Percentiles rank a stretch among this genome's conserved stretches.
Evolutionary conservation across 2,888 invertebrate genomes (phyloP).

Genomic region (Cataglyphis altisquamis): DNA sequence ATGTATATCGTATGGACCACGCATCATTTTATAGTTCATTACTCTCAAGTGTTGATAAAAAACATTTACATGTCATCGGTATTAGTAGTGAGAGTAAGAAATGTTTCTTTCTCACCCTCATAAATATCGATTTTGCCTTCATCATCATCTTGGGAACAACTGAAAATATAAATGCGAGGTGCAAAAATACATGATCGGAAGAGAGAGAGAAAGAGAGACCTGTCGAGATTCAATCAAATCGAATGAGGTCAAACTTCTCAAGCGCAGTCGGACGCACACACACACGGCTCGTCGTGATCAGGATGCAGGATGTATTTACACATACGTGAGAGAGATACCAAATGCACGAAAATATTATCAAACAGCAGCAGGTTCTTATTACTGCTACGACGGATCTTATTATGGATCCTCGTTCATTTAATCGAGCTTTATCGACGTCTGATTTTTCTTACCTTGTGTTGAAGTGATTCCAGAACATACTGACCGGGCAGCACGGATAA

Average conservation of each 20-base stretch:
- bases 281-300: constrained; percentile 54
- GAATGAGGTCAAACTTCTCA: constrained; percentile 46
- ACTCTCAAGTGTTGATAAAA: not conserved
- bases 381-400: constrained; percentile 71
- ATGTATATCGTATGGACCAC: not conserved
- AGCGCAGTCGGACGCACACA: constrained; percentile 52
- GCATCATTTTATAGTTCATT: not conserved
- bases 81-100: constrained; percentile 1
- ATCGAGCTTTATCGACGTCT: constrained; percentile 69
- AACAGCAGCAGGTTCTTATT: constrained; percentile 74
- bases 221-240: constrained; percentile 39
- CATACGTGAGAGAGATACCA: constrained; percentile 63
- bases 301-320: constrained; percentile 72
- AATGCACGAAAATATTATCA: constrained; percentile 84
- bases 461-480: constrained; percentile 99
- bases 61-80: not conserved
- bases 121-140: not conserved
- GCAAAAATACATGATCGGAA: constrained; percentile 27
- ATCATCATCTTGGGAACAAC: not conserved
- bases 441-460: constrained; percentile 96
- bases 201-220: constrained; percentile 19
- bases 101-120: not conserved
- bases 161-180: not conserved
- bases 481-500: constrained; percentile 93
- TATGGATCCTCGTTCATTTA: constrained; percentile 62